phyloP scores from a whole-genome alignment of 37 sponge, comb jelly and placozoan genomes.

The Aplysina aerophoba region DNA sequence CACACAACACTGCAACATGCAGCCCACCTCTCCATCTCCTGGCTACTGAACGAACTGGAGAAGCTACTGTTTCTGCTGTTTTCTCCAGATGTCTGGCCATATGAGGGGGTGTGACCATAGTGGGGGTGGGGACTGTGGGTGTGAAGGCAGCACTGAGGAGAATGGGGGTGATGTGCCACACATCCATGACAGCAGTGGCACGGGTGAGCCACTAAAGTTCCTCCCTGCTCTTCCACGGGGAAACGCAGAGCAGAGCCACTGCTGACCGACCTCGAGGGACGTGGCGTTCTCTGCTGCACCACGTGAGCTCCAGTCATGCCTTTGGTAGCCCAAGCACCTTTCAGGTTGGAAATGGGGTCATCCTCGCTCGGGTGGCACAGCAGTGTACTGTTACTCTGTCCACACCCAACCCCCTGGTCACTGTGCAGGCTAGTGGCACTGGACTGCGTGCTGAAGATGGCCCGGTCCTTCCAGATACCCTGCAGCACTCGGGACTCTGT shows the following conservation, averaged over 20 bases:
- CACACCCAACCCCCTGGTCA: neutral
- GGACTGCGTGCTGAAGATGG: neutral
- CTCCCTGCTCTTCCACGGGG: constrained; percentile 14
- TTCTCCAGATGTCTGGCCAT: neutral
- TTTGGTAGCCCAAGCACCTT: constrained; percentile 53
- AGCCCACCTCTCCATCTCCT: neutral
- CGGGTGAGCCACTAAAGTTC: neutral
- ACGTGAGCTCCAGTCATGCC: constrained; percentile 8
- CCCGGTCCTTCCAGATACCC: constrained; percentile 27
- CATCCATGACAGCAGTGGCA: neutral
- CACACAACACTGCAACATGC: no score
- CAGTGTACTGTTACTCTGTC: neutral
- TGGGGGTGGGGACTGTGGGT: neutral
- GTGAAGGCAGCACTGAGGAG: neutral
- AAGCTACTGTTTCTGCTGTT: constrained; percentile 8
- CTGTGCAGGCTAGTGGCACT: neutral
- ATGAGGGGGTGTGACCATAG: neutral
- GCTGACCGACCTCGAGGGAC: neutral
- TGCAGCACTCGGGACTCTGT: neutral
- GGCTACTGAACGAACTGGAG: constrained; percentile 21
- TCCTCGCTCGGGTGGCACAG: neutral
- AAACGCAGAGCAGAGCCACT: no score
- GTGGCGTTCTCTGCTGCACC: no score
- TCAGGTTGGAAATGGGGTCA: constrained; percentile 4
- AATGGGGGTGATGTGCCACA: neutral